These are phyloP conservation scores for Drosophila ustulata DNA, from an alignment of 2,888 invertebrate species.

Conservation along the genomic window DNA sequence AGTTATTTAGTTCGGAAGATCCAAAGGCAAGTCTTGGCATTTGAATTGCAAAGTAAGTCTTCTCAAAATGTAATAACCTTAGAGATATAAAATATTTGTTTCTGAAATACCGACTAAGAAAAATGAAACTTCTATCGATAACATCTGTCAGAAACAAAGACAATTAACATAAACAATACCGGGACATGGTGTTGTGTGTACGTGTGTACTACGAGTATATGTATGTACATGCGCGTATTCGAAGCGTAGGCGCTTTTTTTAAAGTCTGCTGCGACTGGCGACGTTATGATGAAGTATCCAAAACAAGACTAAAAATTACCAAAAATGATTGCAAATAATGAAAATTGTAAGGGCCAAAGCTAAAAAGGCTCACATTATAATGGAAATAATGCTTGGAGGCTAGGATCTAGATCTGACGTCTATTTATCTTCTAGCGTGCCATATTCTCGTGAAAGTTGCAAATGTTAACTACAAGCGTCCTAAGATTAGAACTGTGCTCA, in stretches of 20 bases:
- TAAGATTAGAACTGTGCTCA: constrained; percentile 59
- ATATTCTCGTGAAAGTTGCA: constrained; percentile 62
- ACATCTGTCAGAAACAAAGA: constrained; percentile 42
- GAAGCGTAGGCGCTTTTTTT: constrained; percentile 25
- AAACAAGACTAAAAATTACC: constrained; percentile 24
- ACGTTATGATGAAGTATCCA: constrained; percentile 37
- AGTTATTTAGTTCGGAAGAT: no score
- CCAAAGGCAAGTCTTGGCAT: no score
- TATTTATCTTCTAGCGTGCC: not conserved
- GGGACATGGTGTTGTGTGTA: constrained; percentile 54
- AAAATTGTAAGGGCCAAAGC: constrained; percentile 41
- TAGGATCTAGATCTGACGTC: not conserved
- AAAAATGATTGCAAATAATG: constrained; percentile 14
- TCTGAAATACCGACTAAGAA: no score
- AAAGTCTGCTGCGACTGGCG: constrained; percentile 31
- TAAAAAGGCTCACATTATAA: constrained; percentile 30
- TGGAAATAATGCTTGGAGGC: constrained; percentile 53
- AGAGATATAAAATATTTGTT: no score
- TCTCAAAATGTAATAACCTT: no score
- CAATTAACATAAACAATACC: constrained; percentile 28
- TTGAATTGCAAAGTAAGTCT: no score
- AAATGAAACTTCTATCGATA: no score
- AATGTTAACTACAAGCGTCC: constrained; percentile 68
- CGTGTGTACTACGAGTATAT: not conserved
- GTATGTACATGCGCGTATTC: constrained; percentile 3